phyloP scores from a whole-genome alignment of 2,797 vertebrate genomes.

The Fratercula arctica region DNA sequence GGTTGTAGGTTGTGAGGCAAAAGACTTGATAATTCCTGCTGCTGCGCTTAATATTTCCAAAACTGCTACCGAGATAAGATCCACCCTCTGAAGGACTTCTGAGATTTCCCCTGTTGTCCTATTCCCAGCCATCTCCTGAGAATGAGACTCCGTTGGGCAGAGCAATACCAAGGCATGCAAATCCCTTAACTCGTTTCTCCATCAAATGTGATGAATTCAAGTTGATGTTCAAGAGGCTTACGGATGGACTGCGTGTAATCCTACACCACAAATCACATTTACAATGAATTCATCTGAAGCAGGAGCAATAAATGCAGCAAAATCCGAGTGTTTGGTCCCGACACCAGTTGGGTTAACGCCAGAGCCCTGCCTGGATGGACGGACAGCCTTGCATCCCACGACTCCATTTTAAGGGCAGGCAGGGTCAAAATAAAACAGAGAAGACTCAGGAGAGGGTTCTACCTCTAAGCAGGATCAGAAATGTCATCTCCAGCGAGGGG shows the following conservation, averaged over 20 bases:
- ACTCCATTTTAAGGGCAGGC: not conserved
- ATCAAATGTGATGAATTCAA: constrained; percentile 53
- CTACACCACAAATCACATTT: constrained; percentile 51
- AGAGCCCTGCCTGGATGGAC: not conserved
- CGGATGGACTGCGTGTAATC: constrained; percentile 24
- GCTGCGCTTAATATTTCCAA: not conserved
- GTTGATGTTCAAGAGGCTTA: constrained; percentile 61
- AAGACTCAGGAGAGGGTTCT: not conserved
- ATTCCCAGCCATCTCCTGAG: not conserved
- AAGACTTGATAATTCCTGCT: not conserved
- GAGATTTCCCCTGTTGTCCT: not conserved
- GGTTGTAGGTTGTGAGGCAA: not conserved
- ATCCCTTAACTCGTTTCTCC: constrained; percentile 50
- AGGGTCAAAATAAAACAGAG: not conserved
- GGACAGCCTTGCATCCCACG: not conserved
- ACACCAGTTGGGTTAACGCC: not conserved
- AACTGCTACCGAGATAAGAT: not conserved
- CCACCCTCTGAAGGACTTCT: not conserved
- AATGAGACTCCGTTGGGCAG: not conserved
- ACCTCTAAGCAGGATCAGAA: not conserved
- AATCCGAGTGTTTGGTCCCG: not conserved
- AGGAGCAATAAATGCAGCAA: constrained; percentile 26
- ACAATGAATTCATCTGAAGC: constrained; percentile 19
- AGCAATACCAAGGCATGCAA: constrained; percentile 19
- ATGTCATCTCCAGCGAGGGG: not conserved